A percentile compares a stretch with the other conserved stretches of the same genome.
These are phyloP conservation scores for Ispidina picta DNA, from an alignment of 2,797 vertebrate species.

Conservation along the genomic window DNA sequence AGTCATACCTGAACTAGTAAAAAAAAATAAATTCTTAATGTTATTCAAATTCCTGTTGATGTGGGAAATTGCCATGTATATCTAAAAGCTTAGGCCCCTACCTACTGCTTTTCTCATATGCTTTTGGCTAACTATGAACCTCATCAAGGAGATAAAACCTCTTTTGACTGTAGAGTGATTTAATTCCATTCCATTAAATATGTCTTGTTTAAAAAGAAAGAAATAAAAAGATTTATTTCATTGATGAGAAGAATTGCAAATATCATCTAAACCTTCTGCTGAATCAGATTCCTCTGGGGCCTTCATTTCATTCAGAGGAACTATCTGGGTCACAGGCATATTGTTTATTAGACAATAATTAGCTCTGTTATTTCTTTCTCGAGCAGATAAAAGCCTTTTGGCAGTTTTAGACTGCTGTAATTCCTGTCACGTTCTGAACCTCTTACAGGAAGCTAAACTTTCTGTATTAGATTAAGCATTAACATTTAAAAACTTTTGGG, in stretches of 20 bases:
- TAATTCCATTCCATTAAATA: slow-evolving; percentile 41
- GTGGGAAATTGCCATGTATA: background rate
- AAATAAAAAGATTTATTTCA: background rate
- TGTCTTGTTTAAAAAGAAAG: background rate
- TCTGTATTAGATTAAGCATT: slow-evolving; percentile 2
- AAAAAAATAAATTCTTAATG: background rate
- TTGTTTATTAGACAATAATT: slow-evolving; percentile 55
- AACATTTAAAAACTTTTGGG: slow-evolving; percentile 12
- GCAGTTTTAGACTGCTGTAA: background rate
- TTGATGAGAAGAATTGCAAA: background rate
- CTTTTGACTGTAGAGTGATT: slow-evolving; percentile 14
- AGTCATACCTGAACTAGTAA: background rate
- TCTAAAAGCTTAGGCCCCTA: background rate
- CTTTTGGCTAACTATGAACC: background rate
- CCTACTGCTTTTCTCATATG: background rate
- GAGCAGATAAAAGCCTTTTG: slow-evolving; percentile 40
- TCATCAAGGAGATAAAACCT: background rate
- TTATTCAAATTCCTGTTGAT: background rate
- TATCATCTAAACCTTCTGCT: background rate
- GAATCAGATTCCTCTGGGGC: background rate
- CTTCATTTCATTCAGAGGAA: background rate
- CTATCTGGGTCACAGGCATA: background rate
- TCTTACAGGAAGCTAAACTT: slow-evolving; percentile 2
- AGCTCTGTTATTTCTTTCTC: slow-evolving; percentile 1
- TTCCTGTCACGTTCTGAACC: slow-evolving; percentile 7